A percentile compares a stretch with the other conserved stretches of the same genome.
These are phyloP conservation scores for Mus caroli DNA, from an alignment of 2,797 vertebrate genomes.

Conservation along the genomic window DNA sequence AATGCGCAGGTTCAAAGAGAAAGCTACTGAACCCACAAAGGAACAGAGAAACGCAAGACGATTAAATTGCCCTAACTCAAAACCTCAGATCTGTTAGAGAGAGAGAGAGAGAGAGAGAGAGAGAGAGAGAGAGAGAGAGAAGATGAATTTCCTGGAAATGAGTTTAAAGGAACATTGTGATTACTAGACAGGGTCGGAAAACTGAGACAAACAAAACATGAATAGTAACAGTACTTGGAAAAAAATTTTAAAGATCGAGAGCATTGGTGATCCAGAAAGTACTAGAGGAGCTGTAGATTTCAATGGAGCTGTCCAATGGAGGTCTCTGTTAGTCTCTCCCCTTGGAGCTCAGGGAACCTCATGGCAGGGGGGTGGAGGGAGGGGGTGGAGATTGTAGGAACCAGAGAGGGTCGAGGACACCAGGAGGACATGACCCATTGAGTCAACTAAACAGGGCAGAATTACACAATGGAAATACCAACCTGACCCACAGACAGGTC, in stretches of 20 bases:
- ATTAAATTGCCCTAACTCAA: background rate
- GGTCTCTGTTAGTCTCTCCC: too few species aligned
- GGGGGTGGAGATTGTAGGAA: too few species aligned
- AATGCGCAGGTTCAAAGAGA: background rate
- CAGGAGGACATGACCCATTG: too few species aligned
- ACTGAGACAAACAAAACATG: slow-evolving; percentile 10
- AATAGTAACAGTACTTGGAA: background rate
- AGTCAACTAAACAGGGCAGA: background rate
- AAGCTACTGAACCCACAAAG: background rate
- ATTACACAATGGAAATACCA: background rate
- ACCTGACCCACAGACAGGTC: background rate
- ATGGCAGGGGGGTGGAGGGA: too few species aligned
- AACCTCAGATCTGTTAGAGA: background rate
- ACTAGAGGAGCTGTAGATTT: background rate
- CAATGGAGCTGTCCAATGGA: background rate
- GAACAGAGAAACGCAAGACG: slow-evolving; percentile 12
- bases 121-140: too few species aligned
- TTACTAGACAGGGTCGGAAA: background rate
- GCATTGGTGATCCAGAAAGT: background rate
- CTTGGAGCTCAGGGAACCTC: too few species aligned
- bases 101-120: too few species aligned
- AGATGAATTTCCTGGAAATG: background rate
- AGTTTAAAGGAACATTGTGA: background rate
- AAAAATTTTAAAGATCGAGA: background rate
- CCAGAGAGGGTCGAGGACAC: too few species aligned